Percentiles rank a stretch among this genome's conserved stretches.
These are phyloP conservation scores for Eucera pruinosa DNA, from an alignment of 2,888 invertebrate species.

Conservation along the genomic window DNA sequence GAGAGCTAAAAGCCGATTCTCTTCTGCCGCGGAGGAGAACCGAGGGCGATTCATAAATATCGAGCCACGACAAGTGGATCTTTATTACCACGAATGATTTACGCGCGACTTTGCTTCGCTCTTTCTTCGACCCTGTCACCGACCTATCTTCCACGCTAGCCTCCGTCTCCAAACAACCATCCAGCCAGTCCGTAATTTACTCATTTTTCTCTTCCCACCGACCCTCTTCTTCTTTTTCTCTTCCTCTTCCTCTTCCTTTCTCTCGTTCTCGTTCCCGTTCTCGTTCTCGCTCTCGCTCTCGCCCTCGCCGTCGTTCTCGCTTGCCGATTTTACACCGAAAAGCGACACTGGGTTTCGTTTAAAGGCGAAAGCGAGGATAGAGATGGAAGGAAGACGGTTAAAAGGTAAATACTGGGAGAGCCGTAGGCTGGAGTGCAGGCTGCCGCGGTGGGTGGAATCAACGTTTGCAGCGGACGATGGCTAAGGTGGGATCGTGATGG, in stretches of 20 bases:
- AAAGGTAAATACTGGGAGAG: constrained; percentile 48
- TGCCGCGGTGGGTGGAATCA: constrained; percentile 81
- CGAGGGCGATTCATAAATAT: constrained; percentile 73
- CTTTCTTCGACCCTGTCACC: constrained; percentile 70
- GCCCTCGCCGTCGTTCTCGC: no score
- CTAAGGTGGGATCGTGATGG: constrained; percentile 79
- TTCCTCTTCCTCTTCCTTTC: neutral
- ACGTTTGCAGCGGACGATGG: constrained; percentile 72
- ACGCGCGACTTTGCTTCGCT: constrained; percentile 62
- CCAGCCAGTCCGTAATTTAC: neutral
- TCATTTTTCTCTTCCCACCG: neutral
- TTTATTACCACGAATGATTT: constrained; percentile 71
- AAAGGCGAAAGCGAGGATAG: neutral
- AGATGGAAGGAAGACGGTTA: constrained; percentile 19
- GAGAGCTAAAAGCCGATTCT: constrained; percentile 71
- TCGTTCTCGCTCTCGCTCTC: no score
- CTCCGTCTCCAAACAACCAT: neutral
- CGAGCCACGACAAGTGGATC: constrained; percentile 72
- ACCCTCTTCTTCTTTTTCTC: neutral
- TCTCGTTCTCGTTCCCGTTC: no score
- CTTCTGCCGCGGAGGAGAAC: constrained; percentile 63
- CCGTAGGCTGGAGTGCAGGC: constrained; percentile 29
- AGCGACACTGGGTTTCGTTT: no score
- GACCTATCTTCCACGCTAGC: constrained; percentile 41
- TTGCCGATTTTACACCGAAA: no score